Base-by-base conservation (phyloP, 1,140 invertebrate species). In the Coelopa frigida region DNA sequence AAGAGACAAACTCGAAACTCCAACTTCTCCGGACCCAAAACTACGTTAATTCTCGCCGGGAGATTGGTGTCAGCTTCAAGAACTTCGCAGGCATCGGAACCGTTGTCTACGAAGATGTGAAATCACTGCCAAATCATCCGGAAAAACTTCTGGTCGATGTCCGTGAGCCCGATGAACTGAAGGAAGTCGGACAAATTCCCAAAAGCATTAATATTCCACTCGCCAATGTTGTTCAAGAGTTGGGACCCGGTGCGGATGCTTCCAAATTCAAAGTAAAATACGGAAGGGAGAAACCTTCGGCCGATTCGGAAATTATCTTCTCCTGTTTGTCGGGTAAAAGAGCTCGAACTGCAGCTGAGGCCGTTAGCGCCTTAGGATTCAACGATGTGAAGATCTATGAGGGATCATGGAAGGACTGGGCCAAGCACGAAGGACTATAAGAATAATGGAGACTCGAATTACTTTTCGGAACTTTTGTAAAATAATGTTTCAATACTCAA, bases 131-230 rank as follows among this genome's bases (percentile, higher is more conserved):
- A 46, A 49, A 57, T 22, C 59, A 69, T 18, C 60, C 56, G 7
- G 66, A 71, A 24, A 61, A 72, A 49, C 53, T 76, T 4, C 74
- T 84, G 4, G 78, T 84, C 49, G 82, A 84, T 70, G 81, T 85
- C 0, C 73, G 83, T 21, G 79, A 83, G 55, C 76, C 78, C 2
- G 61, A 74, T 35, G 82, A 85, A 68, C 70, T 85, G 4, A 58
- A 75, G 44, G 73, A 78, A 52, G 82, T 77, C 40, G 81, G 81
- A 5, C 72, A 75, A 63, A 75, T 84, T 44, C 81, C 82, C 23
- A 73, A 75, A 14, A 81, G 78, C 54, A 81, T 85, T 50, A 82
- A 84, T 55, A 82, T 85, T 55, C 82, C 81, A 53, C 75, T 82
- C 79, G 75, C 70, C 11, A 42, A 48, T 14, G 57, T 65, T 3